Evolutionary conservation across 2,888 invertebrate species (phyloP).

Genomic region (Tiphia femorata): DNA sequence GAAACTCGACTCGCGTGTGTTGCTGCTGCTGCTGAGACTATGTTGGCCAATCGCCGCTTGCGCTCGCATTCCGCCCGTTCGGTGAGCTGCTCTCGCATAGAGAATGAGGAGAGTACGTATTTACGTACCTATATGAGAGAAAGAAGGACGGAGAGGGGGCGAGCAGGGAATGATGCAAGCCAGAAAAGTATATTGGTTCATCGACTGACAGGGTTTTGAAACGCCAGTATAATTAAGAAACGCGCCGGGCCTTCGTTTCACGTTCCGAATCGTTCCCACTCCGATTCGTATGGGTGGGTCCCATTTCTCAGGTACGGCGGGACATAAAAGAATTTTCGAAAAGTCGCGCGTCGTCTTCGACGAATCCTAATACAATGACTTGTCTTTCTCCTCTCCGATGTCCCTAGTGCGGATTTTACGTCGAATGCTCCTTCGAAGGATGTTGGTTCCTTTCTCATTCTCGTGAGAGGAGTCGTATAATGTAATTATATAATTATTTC

Average conservation of each 20-base stretch:
- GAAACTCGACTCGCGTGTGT: conserved; percentile 24
- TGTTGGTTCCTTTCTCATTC: background rate
- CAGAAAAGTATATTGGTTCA: conserved; percentile 67
- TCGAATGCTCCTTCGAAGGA: background rate
- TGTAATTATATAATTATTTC: background rate
- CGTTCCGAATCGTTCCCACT: conserved; percentile 17
- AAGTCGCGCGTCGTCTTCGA: background rate
- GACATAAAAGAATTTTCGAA: too few species aligned
- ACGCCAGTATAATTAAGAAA: conserved; percentile 64
- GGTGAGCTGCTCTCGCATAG: conserved; percentile 43
- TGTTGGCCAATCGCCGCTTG: conserved; percentile 62
- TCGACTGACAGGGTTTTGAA: conserved; percentile 64
- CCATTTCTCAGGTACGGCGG: conserved; percentile 12
- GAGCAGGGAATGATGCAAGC: conserved; percentile 58
- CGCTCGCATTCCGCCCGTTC: conserved; percentile 64
- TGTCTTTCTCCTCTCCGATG: background rate
- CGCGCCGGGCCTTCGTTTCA: conserved; percentile 43
- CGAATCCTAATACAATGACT: background rate
- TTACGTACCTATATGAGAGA: too few species aligned
- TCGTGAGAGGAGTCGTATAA: background rate
- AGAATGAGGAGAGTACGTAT: conserved; percentile 43
- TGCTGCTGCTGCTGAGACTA: conserved; percentile 22
- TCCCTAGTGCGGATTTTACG: background rate
- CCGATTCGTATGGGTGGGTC: too few species aligned
- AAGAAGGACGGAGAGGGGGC: conserved; percentile 18